Evolutionary conservation across 2,113 vertebrate species (phyloP), one percentile per base, ranked within the genome.

Genomic region (Rhipidura dahli): DNA sequence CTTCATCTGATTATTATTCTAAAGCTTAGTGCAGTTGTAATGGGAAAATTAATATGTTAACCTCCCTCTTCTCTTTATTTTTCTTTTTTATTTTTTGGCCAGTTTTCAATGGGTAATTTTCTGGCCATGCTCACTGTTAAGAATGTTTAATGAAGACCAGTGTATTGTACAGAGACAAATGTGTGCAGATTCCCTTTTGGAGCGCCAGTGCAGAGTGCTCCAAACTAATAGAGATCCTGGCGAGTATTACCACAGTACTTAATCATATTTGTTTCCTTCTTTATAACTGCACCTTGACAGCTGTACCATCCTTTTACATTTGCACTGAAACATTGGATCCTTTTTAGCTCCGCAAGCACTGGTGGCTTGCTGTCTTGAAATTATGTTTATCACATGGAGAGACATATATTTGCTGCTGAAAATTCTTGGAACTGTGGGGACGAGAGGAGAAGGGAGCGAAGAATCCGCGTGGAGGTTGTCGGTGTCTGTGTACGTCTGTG

Each of bases 381-480:
- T 97, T 97, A 96, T 97, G 97, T 98, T 97, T 97, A 97, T 97
- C 97, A 96, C 94, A 94, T 85, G 97, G 95, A 89, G 97, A 98
- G 97, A 98, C 96, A 87, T 97, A 89, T 98, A 96, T 96, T 98
- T 98, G 98, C 98, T 98, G 98, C 98, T 99, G 98, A 97, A 96
- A 97, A 93, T 84, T 92, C 92, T 90, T 94, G 90, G 95, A 97
- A 96, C 89, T 87, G 93, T 95, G 96, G 93, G 93, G 88, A 96
- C 76, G 56, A 91, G 83, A 95, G 79, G 83, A 92, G 69, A 85
- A 91, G 14, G 64, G 81, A 79, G 94, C 91, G 87, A 88, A 86
- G 89, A 93, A 94, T 73, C 80, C 50, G 57, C 89, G 49, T 61
- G 93, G 95, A 77, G 84, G 84, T 60, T 79, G 72, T 94, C 11